Evolutionary conservation across 1,140 invertebrate genomes (phyloP), one percentile per base, ranked within the genome.

Genomic region (Drosophila paulistorum): DNA sequence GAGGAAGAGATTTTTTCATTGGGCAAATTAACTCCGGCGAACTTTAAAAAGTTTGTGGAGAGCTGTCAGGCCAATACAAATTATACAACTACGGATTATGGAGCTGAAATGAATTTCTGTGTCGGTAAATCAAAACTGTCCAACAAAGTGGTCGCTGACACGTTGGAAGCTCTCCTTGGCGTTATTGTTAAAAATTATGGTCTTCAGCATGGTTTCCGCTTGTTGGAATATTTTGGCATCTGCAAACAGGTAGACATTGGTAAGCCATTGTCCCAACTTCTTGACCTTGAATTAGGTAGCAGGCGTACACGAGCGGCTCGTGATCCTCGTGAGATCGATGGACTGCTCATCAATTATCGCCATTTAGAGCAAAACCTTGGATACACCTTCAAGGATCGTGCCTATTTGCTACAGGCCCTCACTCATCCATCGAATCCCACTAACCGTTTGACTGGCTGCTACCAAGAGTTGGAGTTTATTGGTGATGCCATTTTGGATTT

Each of bases 401-500:
- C 93, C 1, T 94, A 93, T 82, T 89, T 96, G 11, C 91, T 97
- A 33, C 95, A 99, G 94, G 96, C 98, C 0, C 94, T 99, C 74
- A 98, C 98, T 0, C 98, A 99, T 93, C 95, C 98, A 0, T 98
- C 97, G 0, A 98, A 96, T 93, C 95, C 95, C 55, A 94, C 95
- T 9, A 98, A 99, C 92, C 94, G 94, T 5, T 91, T 97, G 17
- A 99, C 98, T 0, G 95, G 96, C 77, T 98, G 97, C 89, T 99
- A 99, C 92, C 97, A 99, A 91, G 94, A 98, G 55, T 92, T 99
- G 7, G 98, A 99, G 92, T 99, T 99, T 92, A 93, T 99, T 4
- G 98, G 98, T 23, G 98, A 99, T 94, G 98, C 98, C 4, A 95
- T 99, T 41, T 93, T 99, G 41, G 98, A 99, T 93, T 98, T 98